Conservation (phyloP, 2,797 vertebrate species). For the Acropternis orthonyx region DNA sequence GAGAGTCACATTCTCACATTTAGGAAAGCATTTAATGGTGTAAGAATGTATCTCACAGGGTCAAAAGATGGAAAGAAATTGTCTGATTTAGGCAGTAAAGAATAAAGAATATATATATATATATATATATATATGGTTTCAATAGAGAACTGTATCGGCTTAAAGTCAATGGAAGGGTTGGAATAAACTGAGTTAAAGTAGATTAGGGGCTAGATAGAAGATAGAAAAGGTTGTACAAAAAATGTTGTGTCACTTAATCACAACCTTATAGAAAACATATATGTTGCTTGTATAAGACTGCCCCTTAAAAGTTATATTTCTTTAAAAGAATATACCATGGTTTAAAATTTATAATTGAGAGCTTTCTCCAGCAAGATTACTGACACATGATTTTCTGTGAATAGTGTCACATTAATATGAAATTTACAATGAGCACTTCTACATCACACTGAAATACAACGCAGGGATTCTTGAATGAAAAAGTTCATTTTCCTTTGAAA, state of each 20-base stretch:
- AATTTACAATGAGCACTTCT: background rate
- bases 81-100: background rate
- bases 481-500: background rate
- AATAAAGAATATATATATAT: background rate
- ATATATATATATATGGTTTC: background rate
- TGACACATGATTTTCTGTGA: background rate
- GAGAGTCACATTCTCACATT: background rate
- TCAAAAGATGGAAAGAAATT: background rate
- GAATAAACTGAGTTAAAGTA: background rate
- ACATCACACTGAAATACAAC: background rate
- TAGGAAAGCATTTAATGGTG: background rate
- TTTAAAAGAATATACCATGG: background rate
- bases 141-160: background rate
- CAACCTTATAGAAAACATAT: background rate
- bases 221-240: background rate
- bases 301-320: background rate
- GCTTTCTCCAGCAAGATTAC: background rate
- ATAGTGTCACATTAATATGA: background rate
- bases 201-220: background rate
- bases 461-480: background rate
- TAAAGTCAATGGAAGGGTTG: background rate
- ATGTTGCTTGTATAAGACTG: background rate
- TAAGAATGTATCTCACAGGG: background rate
- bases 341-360: slow-evolving; percentile 16
- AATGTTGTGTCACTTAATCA: background rate